These are phyloP conservation scores for Callyntrura sp. DNA, from an alignment of 2,888 invertebrate genomes.

Conservation along the genomic window DNA sequence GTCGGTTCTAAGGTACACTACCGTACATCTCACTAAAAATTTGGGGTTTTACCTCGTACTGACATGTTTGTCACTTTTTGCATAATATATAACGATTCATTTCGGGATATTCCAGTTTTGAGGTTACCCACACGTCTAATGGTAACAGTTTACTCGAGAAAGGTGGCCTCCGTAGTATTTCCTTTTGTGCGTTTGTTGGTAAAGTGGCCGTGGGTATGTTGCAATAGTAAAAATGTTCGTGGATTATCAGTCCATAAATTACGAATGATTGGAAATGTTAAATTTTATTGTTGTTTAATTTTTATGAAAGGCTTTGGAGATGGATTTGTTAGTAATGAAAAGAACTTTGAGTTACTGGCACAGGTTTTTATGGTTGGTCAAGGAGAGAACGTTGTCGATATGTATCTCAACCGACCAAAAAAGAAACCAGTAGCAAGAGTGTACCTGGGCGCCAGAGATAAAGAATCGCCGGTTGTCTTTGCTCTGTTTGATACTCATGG, in stretches of 20 bases:
- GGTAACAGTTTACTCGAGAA: conserved; percentile 67
- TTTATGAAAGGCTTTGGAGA: conserved; percentile 80
- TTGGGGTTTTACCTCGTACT: too few species aligned
- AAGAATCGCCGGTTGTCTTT: conserved; percentile 70
- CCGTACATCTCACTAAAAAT: too few species aligned
- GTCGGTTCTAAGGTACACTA: conserved; percentile 86
- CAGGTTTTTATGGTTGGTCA: conserved; percentile 75
- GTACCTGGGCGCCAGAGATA: conserved; percentile 50
- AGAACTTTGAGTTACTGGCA: conserved; percentile 65
- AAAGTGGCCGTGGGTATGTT: conserved; percentile 79
- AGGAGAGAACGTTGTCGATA: conserved; percentile 79
- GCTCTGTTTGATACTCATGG: conserved; percentile 78
- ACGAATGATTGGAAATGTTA: neutral
- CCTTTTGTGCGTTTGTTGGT: conserved; percentile 79
- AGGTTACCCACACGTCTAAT: conserved; percentile 69
- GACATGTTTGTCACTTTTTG: too few species aligned
- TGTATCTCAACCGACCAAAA: conserved; percentile 75
- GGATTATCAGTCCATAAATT: neutral
- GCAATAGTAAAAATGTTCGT: neutral
- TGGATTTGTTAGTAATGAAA: conserved; percentile 72
- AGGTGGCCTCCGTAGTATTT: conserved; percentile 25
- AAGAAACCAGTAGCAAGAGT: conserved; percentile 72
- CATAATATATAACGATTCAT: too few species aligned
- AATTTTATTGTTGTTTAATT: conserved; percentile 10
- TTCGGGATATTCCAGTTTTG: conserved; percentile 70